Evolutionary conservation across 2,113 vertebrate species (phyloP).

Genomic region (Tapirus terrestris): DNA sequence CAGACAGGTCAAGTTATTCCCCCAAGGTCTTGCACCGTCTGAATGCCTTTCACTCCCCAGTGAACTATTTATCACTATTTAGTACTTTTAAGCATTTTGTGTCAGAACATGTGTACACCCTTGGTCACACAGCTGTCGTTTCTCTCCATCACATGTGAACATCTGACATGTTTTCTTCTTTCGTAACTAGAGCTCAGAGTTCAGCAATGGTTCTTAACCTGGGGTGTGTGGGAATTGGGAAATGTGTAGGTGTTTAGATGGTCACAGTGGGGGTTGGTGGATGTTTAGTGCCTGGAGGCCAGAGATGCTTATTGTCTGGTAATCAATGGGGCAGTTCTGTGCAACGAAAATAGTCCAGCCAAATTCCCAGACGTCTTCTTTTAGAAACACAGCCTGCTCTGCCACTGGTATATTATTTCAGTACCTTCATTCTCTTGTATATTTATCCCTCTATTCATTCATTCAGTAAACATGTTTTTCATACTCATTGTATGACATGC

Average conservation of each 20-base stretch:
- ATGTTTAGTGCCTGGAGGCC: no score
- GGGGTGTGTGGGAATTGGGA: no score
- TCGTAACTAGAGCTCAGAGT: no score
- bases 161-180: not conserved
- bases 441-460: not conserved
- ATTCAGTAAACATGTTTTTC: not conserved
- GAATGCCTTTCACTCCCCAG: not conserved
- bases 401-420: no score
- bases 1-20: not conserved
- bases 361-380: no score
- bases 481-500: not conserved
- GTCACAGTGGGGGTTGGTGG: no score
- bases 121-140: not conserved
- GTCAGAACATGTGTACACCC: fast-evolving
- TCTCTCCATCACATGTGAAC: not conserved
- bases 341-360: no score
- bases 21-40: not conserved
- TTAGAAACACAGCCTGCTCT: no score
- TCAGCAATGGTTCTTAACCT: no score
- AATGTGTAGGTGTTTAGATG: no score
- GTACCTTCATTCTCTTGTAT: not conserved
- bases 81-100: not conserved
- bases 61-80: not conserved
- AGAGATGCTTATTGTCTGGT: no score
- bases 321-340: no score